Percentiles rank a stretch among this genome's conserved stretches.
Evolutionary conservation across 2,888 invertebrate species (phyloP).

Genomic region (Drosophila lacicola): DNA sequence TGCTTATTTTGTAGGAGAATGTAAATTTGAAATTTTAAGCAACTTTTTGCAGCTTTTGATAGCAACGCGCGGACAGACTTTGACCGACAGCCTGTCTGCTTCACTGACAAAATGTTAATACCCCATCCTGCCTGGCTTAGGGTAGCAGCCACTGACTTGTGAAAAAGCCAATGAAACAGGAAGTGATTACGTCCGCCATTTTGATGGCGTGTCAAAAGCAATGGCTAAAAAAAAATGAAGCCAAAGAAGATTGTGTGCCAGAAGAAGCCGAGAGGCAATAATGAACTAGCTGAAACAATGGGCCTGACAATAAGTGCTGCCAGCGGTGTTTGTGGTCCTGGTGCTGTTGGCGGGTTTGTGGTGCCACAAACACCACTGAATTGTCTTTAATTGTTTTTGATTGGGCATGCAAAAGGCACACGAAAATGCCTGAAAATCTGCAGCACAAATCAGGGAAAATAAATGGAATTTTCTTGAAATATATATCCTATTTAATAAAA

Average conservation of each 20-base stretch:
- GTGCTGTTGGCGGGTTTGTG: constrained; percentile 1
- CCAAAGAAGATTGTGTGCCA: constrained; percentile 11
- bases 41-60: too few relatives aligned
- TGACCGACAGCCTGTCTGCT: neutral
- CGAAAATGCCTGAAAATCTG: neutral
- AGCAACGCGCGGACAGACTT: too few relatives aligned
- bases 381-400: constrained; percentile 66
- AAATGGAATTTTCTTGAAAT: constrained; percentile 1
- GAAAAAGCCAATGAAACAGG: constrained; percentile 56
- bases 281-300: constrained; percentile 74
- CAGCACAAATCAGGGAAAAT: neutral
- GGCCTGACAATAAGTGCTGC: constrained; percentile 57
- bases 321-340: neutral
- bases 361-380: constrained; percentile 52
- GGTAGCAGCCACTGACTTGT: constrained; percentile 34
- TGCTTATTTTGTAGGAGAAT: too few relatives aligned
- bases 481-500: too few relatives aligned
- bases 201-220: constrained; percentile 71
- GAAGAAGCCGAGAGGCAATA: constrained; percentile 51
- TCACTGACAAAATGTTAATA: neutral
- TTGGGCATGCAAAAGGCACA: constrained; percentile 9
- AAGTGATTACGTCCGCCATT: constrained; percentile 78
- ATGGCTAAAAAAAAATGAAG: constrained; percentile 29
- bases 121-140: neutral
- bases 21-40: too few relatives aligned